phyloP scores from a whole-genome alignment of 2,113 vertebrate genomes.

The Eclectus roratus region DNA sequence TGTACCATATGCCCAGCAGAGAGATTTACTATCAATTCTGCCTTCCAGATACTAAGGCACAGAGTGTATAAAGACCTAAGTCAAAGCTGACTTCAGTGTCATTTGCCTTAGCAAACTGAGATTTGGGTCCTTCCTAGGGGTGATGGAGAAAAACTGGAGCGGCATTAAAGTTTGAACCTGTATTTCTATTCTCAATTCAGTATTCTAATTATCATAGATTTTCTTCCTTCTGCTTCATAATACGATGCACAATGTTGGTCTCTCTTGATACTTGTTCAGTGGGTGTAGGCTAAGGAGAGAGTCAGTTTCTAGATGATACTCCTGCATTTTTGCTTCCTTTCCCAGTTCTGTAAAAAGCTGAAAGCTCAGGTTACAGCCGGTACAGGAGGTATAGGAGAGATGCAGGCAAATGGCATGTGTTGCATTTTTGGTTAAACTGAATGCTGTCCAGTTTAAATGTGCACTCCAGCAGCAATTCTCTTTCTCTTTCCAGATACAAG shows the following conservation, averaged over 20 bases:
- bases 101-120: background rate
- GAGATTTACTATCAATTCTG: background rate
- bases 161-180: background rate
- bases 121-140: background rate
- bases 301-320: background rate
- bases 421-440: background rate
- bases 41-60: background rate
- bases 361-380: background rate
- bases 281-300: background rate
- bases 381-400: background rate
- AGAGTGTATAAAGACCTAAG: background rate
- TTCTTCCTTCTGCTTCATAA: background rate
- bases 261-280: background rate
- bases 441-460: background rate
- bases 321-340: background rate
- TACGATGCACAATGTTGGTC: background rate
- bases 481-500: background rate
- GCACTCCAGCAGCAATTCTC: background rate
- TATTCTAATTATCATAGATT: background rate
- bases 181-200: background rate
- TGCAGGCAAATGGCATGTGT: background rate
- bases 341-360: background rate
- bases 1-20: background rate
- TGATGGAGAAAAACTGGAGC: background rate
- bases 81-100: background rate